Base-by-base conservation (phyloP, 2,113 vertebrate genomes). In the Gopherus flavomarginatus region DNA sequence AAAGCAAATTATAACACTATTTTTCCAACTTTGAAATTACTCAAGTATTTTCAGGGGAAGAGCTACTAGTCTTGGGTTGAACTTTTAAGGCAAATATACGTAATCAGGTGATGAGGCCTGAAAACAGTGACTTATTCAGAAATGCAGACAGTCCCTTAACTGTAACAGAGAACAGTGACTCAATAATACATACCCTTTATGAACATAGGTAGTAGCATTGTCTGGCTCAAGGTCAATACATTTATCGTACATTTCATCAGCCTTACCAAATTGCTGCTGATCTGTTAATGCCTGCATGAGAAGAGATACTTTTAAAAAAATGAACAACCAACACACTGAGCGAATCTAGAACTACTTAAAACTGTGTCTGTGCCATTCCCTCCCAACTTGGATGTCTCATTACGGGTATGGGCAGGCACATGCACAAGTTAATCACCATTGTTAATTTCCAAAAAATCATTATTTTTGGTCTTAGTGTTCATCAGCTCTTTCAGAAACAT, bases 181-280 rank as follows among this genome's bases (percentile, higher is more conserved):
- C 4, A 89, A 86, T 93, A 88, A 93, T 91, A 98, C 99, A 52
- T 98, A 99, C 99, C 99, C 99, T 98, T 99, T 99, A 98, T 99
- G 99, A 95, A 99, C 99, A 57, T 99, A 99, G 2, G 99, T 99
- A 59, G 99, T 99, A 44, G 99, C 99, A 90, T 99, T 99, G 97
- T 99, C 99, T 95, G 99, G 99, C 96, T 99, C 99, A 97, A 99
- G 98, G 96, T 99, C 99, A 88, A 99, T 99, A 95, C 99, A 99
- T 95, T 99, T 99, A 98, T 99, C 99, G 72, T 99, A 99, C 99
- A 99, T 99, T 97, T 99, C 99, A 96, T 99, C 99, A 31, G 99
- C 99, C 97, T 99, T 99, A 90, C 99, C 99, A 98, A 99, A 99
- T 94, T 99, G 99, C 87, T 99, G 99, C 96, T 99, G 99, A 98